Base-by-base conservation (phyloP, 2,113 vertebrate genomes). In the Eptesicus fuscus region DNA sequence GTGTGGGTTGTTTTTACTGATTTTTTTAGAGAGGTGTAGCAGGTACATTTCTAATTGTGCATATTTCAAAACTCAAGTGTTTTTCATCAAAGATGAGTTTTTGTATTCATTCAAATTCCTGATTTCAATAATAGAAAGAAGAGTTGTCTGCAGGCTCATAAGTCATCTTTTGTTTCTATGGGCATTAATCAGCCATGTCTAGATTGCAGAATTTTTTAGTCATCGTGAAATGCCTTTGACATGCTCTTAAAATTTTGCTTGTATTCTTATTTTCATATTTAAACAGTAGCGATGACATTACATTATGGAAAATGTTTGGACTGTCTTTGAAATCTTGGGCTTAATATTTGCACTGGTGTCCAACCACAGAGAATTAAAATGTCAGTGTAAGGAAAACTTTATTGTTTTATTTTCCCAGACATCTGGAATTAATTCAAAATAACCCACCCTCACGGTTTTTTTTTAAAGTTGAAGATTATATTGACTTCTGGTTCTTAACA, bases 81-180 rank as follows among this genome's bases (percentile, higher is more conserved):
- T 98, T 94, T 97, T 98, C 94, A 98, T 98, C 96, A 97, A 97
- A 98, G 97, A 97, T 96, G 96, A 97, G 79, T 96, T 98, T 97
- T 97, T 98, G 89, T 98, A 95, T 97, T 96, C 96, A 96, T 98
- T 97, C 97, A 98, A 96, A 98, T 97, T 97, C 98, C 97, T 98
- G 97, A 97, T 97, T 97, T 97, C 98, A 98, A 80, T 98, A 98
- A 98, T 98, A 98, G 98, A 98, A 98, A 98, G 97, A 92, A 98
- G 96, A 98, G 98, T 98, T 98, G 97, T 96, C 96, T 98, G 97
- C 89, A 96, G 97, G 95, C 98, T 97, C 40, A 13, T 97, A 94
- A 95, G 89, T 96, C 88, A 92, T 96, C 71, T 97, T 91, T 91
- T 96, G 91, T 95, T 86, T 82, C 93, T 88, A 61, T 84, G 97